These are phyloP conservation scores for Eurosta solidaginis DNA, from an alignment of 1,140 invertebrate species.

Conservation along the genomic window DNA sequence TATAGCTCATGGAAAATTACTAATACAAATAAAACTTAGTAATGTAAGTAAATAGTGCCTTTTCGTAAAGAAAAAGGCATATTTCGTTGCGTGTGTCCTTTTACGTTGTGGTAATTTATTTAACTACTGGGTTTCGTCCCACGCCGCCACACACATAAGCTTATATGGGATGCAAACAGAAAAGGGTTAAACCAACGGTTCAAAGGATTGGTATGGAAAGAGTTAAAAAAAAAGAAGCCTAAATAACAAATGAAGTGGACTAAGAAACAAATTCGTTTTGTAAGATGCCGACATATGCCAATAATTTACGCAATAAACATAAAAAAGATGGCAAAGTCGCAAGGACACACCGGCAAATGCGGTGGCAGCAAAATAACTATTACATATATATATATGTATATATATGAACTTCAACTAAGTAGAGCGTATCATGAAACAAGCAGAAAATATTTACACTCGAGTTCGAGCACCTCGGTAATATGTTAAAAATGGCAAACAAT, in stretches of 20 bases:
- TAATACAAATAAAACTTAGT: no score
- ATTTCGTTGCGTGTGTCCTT: no score
- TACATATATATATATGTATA: background rate
- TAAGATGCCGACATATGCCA: slow-evolving; percentile 27
- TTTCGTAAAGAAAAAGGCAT: no score
- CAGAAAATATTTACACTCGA: no score
- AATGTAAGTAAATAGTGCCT: no score
- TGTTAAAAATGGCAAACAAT: no score
- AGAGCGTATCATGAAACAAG: no score
- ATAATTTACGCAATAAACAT: slow-evolving; percentile 18
- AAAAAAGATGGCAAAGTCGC: background rate
- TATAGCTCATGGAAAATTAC: no score
- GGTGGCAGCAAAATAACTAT: background rate
- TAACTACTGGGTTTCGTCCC: background rate
- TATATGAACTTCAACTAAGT: no score
- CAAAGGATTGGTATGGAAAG: background rate
- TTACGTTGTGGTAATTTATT: background rate
- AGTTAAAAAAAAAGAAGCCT: background rate
- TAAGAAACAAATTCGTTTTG: background rate
- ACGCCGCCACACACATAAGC: background rate
- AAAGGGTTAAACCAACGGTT: background rate
- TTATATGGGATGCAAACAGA: background rate
- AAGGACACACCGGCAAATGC: background rate
- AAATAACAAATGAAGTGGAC: no score
- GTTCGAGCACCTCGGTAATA: no score